Percentiles rank a stretch among this genome's conserved stretches.
Evolutionary conservation across 2,888 invertebrate genomes (phyloP).

Genomic region (Pseudolycoriella hygida): DNA sequence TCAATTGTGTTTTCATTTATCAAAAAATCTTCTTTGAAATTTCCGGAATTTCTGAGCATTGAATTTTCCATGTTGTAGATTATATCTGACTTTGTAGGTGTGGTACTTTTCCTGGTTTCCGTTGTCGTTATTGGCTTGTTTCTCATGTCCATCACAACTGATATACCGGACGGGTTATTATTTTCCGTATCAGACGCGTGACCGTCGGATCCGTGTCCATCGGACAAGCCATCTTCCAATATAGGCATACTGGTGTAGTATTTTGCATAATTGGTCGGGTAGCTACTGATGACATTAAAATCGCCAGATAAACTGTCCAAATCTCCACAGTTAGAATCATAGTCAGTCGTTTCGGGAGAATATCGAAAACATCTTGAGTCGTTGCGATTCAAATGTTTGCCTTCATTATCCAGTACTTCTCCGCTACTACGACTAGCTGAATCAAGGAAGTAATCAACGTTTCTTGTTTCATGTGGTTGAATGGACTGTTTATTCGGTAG

Average conservation of each 20-base stretch:
- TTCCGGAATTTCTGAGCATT: not conserved
- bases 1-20: slow-evolving; percentile 8
- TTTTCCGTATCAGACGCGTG: slow-evolving; percentile 87
- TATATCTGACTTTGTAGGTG: not conserved
- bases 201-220: slow-evolving; percentile 85
- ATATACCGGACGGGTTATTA: slow-evolving; percentile 48
- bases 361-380: slow-evolving; percentile 40
- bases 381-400: slow-evolving; percentile 25
- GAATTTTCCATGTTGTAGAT: not conserved
- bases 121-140: not conserved
- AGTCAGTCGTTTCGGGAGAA: slow-evolving; percentile 89
- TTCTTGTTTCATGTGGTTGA: slow-evolving; percentile 8
- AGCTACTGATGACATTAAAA: slow-evolving; percentile 33
- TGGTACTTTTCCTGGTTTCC: not conserved
- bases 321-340: slow-evolving; percentile 68
- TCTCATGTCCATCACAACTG: not conserved
- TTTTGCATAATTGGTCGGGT: slow-evolving; percentile 39
- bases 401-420: slow-evolving; percentile 24
- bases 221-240: slow-evolving; percentile 84
- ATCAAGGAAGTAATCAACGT: slow-evolving; percentile 29
- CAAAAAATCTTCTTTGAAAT: slow-evolving; percentile 5
- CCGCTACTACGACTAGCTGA: slow-evolving; percentile 29
- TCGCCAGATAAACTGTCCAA: slow-evolving; percentile 51
- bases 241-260: slow-evolving; percentile 73
- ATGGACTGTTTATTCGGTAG: not conserved